These are phyloP conservation scores for Chlorospingus semifuscus DNA, from an alignment of 2,797 vertebrate species.

Conservation along the genomic window DNA sequence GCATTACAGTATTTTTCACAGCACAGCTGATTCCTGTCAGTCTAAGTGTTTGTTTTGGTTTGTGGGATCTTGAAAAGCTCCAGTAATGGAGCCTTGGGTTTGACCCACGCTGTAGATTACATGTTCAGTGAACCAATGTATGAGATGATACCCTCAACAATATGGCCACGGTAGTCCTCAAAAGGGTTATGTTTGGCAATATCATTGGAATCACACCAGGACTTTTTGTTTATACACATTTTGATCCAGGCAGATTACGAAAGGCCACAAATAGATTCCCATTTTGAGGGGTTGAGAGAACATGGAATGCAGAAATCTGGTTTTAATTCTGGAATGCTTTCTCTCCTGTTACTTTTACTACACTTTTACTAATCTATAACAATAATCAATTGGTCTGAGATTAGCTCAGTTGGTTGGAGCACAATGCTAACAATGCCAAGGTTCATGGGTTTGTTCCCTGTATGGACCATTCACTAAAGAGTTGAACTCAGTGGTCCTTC, in stretches of 20 bases:
- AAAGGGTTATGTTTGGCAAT: background rate
- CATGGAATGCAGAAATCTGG: background rate
- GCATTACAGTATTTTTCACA: background rate
- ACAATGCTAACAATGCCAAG: background rate
- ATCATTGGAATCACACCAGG: background rate
- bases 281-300: background rate
- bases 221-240: background rate
- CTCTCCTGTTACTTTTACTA: background rate
- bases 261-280: background rate
- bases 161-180: background rate
- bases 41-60: background rate
- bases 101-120: background rate
- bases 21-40: background rate
- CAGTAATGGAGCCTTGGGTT: background rate
- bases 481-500: background rate
- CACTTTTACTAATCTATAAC: background rate
- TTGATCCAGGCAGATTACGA: background rate
- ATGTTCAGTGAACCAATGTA: background rate
- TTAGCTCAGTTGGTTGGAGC: background rate
- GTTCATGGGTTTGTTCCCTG: background rate
- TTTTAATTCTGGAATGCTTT: background rate
- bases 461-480: background rate
- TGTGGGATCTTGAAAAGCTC: background rate
- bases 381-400: background rate
- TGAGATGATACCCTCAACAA: background rate